Conservation (phyloP, 2,113 vertebrate species). For the Dermatemys mawii region DNA sequence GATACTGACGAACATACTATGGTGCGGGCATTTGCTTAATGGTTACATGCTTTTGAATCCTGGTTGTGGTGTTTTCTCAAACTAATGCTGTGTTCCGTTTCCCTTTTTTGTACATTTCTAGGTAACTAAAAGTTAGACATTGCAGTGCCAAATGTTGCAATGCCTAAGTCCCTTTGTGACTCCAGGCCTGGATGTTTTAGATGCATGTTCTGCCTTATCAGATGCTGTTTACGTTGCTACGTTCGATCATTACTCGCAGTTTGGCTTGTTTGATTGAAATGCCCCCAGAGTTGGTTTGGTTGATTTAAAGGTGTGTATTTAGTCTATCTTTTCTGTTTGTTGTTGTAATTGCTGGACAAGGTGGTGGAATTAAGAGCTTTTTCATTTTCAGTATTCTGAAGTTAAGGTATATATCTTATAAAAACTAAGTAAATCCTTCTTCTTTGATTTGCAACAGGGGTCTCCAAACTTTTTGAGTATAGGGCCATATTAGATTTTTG, state of each 20-base stretch:
- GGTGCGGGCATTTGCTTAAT: background rate
- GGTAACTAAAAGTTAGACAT: background rate
- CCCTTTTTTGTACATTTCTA: background rate
- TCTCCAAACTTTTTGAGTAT: no score
- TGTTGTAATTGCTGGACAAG: background rate
- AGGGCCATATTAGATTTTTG: no score
- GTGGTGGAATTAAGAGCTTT: background rate
- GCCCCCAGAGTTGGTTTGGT: background rate
- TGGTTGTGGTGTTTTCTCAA: background rate
- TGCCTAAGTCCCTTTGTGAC: background rate
- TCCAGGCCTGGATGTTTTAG: background rate
- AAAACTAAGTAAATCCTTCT: background rate
- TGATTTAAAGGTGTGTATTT: background rate
- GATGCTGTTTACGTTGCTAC: background rate
- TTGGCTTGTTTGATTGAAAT: background rate
- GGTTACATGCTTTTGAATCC: background rate
- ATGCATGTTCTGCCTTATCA: background rate
- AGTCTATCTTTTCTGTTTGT: background rate
- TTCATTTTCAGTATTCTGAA: background rate
- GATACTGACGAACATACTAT: background rate
- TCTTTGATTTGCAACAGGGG: background rate
- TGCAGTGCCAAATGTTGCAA: background rate
- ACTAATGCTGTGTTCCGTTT: background rate
- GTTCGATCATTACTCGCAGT: background rate
- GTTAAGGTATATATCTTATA: background rate